phyloP scores from a whole-genome alignment of 2,797 vertebrate species.

The Furcifer pardalis region DNA sequence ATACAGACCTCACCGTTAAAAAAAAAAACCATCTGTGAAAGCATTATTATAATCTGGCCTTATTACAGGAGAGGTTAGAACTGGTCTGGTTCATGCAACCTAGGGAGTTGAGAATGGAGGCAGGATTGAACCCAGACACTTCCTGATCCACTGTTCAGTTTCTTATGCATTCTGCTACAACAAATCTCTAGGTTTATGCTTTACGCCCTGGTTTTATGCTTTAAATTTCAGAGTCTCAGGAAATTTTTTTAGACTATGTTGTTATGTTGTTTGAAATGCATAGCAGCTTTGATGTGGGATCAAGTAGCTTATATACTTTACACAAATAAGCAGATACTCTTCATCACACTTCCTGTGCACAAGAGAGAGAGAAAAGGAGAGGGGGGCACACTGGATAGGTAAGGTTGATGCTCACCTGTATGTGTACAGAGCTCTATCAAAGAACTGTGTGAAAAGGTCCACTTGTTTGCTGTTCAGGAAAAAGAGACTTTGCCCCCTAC shows the following conservation, averaged over 20 bases:
- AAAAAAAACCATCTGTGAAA: no score
- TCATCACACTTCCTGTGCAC: background rate
- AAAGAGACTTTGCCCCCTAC: background rate
- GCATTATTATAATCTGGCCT: no score
- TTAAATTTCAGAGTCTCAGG: background rate
- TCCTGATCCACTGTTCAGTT: background rate
- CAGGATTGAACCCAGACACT: background rate
- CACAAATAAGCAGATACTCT: background rate
- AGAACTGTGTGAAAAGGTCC: background rate
- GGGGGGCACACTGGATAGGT: background rate
- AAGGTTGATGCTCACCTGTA: background rate
- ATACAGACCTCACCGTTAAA: no score
- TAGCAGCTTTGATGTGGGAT: background rate
- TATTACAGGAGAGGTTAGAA: background rate
- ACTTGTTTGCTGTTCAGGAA: background rate
- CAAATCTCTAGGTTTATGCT: background rate
- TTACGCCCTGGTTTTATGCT: background rate
- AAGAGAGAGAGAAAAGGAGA: no score
- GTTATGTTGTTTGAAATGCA: background rate
- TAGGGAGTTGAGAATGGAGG: background rate
- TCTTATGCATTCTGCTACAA: background rate
- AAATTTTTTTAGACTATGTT: background rate
- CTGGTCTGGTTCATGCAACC: background rate
- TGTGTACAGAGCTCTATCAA: background rate
- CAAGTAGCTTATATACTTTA: background rate